Evolutionary conservation across 2,113 vertebrate genomes (phyloP), one percentile per base, ranked within the genome.

Genomic region (Ageneiosus marmoratus): DNA sequence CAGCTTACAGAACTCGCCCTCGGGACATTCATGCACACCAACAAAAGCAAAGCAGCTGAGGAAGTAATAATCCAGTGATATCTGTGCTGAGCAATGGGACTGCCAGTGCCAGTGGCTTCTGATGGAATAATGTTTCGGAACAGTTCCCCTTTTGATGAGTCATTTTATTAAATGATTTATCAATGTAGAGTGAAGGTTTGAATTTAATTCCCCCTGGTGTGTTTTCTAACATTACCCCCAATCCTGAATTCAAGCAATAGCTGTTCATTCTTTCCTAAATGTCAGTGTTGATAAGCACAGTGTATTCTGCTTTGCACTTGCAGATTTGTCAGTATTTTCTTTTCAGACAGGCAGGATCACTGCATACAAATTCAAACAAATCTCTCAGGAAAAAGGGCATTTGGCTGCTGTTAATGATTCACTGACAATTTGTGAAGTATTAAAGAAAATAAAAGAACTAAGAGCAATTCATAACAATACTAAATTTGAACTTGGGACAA

Each of bases 341-440:
- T 15, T 0, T 5, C 29, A 32, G 18, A 22, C 62, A 74, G 32
- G 32, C 53, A 48, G 37, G 37, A 79, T 29, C 62, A 51, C 20
- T 69, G 72, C 48, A 55, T 76, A 55, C 73, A 76, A 55, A 76
- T 76, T 29, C 29, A 76, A 29, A 55, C 29, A 37, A 55, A 76
- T 75, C 46, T 74, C 29, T 53, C 48, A 34, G 50, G 16, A 55
- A 51, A 32, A 34, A 15, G 48, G 29, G 62, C 50, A 78, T 78
- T 90, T 88, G 69, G 87, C 92, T 93, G 51, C 92, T 86, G 91
- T 88, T 90, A 91, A 89, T 92, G 92, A 94, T 94, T 92, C 90
- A 16, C 37, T 83, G 56, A 46, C 24, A 51, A 51, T 51, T 51
- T 74, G 9, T 48, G 24, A 50, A 48, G 2, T 8, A 8, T 27